phyloP scores from a whole-genome alignment of 2,113 vertebrate species.

The Acanthochromis polyacanthus region DNA sequence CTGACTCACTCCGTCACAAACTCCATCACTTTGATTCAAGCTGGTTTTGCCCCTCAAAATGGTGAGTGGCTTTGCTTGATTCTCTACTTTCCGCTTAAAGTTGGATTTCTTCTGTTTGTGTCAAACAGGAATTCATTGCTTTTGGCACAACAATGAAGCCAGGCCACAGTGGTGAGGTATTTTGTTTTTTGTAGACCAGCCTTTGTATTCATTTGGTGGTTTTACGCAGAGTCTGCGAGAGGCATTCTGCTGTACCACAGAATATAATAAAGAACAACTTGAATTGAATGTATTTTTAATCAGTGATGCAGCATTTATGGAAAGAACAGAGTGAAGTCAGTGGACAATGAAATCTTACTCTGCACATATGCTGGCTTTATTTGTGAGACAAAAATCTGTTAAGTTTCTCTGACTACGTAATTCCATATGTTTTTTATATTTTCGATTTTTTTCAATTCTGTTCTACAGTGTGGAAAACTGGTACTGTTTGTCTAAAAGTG shows the following conservation, averaged over 20 bases:
- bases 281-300: conserved; percentile 60
- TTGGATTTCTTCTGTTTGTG: conserved; percentile 40
- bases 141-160: conserved; percentile 35
- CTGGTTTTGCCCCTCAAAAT: conserved; percentile 41
- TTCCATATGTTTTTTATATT: too few relatives aligned
- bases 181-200: conserved; percentile 53
- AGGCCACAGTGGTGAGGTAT: conserved; percentile 33
- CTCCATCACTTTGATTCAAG: conserved; percentile 27
- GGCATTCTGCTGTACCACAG: conserved; percentile 53
- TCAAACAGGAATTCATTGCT: conserved; percentile 38
- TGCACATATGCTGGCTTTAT: conserved; percentile 4
- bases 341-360: neutral
- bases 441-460: too few relatives aligned
- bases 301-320: conserved; percentile 32
- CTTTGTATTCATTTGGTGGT: conserved; percentile 67
- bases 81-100: conserved; percentile 24
- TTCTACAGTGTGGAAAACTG: too few relatives aligned
- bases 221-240: conserved; percentile 57
- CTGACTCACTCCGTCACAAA: conserved; percentile 25
- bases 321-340: conserved; percentile 51
- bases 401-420: too few relatives aligned
- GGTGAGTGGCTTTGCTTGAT: conserved; percentile 68
- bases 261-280: conserved; percentile 46
- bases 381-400: neutral
- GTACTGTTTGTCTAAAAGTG: too few relatives aligned